Percentiles rank a stretch among this genome's conserved stretches.
These are phyloP conservation scores for Eilema caniola DNA, from an alignment of 2,888 invertebrate species.

Conservation along the genomic window DNA sequence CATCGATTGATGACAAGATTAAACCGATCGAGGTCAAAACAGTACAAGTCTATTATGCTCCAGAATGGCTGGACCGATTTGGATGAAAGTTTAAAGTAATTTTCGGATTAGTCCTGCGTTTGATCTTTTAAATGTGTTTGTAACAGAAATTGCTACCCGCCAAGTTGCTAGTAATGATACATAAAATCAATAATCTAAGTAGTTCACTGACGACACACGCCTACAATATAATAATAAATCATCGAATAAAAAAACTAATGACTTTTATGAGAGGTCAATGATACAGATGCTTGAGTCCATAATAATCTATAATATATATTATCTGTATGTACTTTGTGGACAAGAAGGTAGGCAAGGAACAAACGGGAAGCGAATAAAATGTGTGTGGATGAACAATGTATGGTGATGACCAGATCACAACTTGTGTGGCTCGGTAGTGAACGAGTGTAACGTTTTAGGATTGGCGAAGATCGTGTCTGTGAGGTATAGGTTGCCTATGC, in stretches of 20 bases:
- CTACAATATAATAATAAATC: conserved; percentile 1
- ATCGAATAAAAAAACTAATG: neutral
- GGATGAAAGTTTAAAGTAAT: neutral
- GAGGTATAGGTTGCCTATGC: too few relatives aligned
- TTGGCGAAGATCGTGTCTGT: too few relatives aligned
- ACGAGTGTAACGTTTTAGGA: too few relatives aligned
- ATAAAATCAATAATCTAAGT: too few relatives aligned
- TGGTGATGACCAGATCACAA: too few relatives aligned
- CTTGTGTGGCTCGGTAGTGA: too few relatives aligned
- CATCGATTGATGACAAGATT: too few relatives aligned
- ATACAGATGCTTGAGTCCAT: neutral
- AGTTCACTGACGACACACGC: neutral
- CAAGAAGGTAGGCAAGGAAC: too few relatives aligned
- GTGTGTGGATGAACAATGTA: neutral
- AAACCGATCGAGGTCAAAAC: too few relatives aligned
- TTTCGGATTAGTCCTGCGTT: neutral
- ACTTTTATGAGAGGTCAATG: conserved; percentile 4
- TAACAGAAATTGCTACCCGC: neutral
- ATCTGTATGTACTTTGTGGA: neutral
- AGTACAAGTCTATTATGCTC: neutral
- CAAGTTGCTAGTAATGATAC: too few relatives aligned
- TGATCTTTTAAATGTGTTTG: neutral
- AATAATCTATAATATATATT: neutral
- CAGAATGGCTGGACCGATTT: neutral
- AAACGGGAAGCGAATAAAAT: neutral